Evolutionary conservation across 2,113 vertebrate genomes (phyloP).

Genomic region (Lycaon pictus): DNA sequence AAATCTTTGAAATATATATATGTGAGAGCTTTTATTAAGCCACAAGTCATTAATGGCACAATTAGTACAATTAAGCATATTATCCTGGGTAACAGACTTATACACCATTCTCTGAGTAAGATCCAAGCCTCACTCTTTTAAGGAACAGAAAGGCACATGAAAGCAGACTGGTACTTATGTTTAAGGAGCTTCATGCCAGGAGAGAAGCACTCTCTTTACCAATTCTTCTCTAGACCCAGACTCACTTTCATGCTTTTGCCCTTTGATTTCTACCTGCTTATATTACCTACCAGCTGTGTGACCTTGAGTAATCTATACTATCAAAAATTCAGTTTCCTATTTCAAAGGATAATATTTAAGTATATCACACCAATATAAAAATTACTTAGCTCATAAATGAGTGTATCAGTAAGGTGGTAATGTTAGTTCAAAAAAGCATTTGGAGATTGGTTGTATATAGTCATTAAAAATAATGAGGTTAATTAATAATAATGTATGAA

Average conservation of each 20-base stretch:
- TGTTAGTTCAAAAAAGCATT: not conserved
- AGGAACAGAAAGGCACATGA: not conserved
- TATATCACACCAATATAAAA: not conserved
- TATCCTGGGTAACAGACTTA: not conserved
- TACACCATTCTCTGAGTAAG: not conserved
- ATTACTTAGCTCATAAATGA: not conserved
- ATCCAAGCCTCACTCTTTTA: not conserved
- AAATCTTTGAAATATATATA: not conserved
- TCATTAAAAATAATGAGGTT: slow-evolving; percentile 3
- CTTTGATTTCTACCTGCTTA: not conserved
- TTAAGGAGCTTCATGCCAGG: not conserved
- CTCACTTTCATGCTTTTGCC: not conserved
- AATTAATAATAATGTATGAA: not conserved
- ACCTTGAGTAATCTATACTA: not conserved
- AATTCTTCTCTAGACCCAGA: not conserved
- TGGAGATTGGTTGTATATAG: not conserved
- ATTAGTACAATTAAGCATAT: not conserved
- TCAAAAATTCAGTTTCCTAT: slow-evolving; percentile 12
- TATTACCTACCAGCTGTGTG: not conserved
- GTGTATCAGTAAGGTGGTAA: not conserved
- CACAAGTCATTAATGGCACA: not conserved
- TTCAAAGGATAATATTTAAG: not conserved
- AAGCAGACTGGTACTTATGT: not conserved
- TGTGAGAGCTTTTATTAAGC: not conserved
- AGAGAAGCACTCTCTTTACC: not conserved